Evolutionary conservation across 2,888 invertebrate genomes (phyloP).

Genomic region (Pachliopta kotzebuea): DNA sequence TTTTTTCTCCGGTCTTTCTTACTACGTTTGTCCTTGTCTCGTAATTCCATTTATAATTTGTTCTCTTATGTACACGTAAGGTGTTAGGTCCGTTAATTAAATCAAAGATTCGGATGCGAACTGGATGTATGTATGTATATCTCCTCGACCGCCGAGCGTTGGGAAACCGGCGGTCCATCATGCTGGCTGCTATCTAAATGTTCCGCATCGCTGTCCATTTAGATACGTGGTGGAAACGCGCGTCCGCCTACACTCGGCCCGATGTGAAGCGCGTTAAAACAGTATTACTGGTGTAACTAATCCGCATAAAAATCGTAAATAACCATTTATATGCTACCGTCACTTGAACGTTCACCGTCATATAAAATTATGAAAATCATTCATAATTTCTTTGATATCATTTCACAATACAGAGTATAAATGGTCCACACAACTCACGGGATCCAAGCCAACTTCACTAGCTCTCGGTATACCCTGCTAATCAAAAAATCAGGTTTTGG

Average conservation of each 20-base stretch:
- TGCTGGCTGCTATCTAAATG: conserved; percentile 32
- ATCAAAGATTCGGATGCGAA: conserved; percentile 19
- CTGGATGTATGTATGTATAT: conserved; percentile 19
- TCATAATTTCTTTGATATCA: no score
- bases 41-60: no score
- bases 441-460: no score
- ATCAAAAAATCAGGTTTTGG: no score
- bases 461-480: no score
- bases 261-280: conserved; percentile 21
- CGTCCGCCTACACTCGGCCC: conserved; percentile 25
- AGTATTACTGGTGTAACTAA: conserved; percentile 26
- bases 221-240: conserved; percentile 30
- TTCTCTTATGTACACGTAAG: no score
- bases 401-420: no score
- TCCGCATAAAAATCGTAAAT: conserved; percentile 27
- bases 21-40: no score
- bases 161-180: conserved; percentile 25
- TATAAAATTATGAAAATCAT: background rate
- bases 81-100: conserved; percentile 9
- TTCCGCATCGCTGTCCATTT: conserved; percentile 31
- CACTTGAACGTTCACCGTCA: conserved; percentile 1
- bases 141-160: conserved; percentile 13
- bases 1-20: no score
- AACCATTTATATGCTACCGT: conserved; percentile 23
- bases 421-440: no score